Evolutionary conservation across 2,888 invertebrate genomes (phyloP), one percentile per base, ranked within the genome.

Genomic region (Chironomus tentans): DNA sequence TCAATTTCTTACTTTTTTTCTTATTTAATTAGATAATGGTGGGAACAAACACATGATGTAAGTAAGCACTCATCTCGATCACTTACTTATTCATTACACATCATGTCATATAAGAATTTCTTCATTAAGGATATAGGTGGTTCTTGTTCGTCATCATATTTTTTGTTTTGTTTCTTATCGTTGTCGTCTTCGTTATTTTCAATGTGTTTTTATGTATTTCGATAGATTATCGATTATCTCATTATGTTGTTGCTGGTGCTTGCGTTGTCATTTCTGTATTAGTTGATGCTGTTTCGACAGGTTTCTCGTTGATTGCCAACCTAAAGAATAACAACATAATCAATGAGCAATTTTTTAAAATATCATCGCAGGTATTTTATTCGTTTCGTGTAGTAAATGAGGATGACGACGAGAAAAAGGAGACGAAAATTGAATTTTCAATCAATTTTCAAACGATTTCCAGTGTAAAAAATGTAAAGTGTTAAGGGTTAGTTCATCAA

Each of bases 241-340:
- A 65, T 70, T 76, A 76, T 13, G 84, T 81, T n/a, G 84, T 81
- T 2, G 85, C 80, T 18, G 83, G 81, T 24, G 84, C 82, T 1
- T 86, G 85, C 7, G 84, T 83, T 79, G 85, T 22, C 24, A 65
- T 85, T 78, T 83, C 85, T 2, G 88, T 88, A 4, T 85, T 83
- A 0, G 86, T 87, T 10, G 90, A 89, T n/a, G 85, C 84, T 0
- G 86, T 84, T 78, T 91, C 90, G 50, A 84, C 84, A 0, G 87
- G 87, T 74, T 84, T 82, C 80, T 91, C 91, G 78, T 88, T 87
- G 75, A 91, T 90, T 77, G 90, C 90, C 77, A 91, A 83, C 84
- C 84, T 71, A 38, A 38, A 10, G 38, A 38, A 38, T 38, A 38
- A 38, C 38, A 38, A 38, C 1, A 38, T 10, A 38, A 38, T 38